These are phyloP conservation scores for Geopemphigus sp. DNA, from an alignment of 1,140 invertebrate genomes.

Conservation along the genomic window DNA sequence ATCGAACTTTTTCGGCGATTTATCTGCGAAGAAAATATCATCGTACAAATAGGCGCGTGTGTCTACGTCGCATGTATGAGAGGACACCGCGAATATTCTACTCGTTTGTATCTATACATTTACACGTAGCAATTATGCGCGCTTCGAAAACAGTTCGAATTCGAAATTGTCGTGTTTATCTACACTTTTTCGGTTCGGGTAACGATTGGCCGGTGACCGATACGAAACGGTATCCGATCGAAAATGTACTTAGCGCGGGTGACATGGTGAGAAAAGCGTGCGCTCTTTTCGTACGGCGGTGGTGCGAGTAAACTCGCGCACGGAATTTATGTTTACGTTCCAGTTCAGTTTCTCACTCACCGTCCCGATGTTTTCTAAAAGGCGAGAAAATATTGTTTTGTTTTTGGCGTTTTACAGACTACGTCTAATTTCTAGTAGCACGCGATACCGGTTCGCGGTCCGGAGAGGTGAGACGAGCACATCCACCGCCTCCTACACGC, in stretches of 20 bases:
- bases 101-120: no score
- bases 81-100: no score
- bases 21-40: conserved; percentile 31
- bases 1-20: conserved; percentile 33
- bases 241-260: background rate
- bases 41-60: background rate
- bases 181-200: no score
- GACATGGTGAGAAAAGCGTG: background rate
- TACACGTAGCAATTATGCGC: no score
- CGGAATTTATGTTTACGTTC: background rate
- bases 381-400: background rate
- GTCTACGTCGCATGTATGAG: background rate
- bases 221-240: no score
- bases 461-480: background rate
- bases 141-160: no score
- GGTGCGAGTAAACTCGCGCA: background rate
- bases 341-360: conserved; percentile 31
- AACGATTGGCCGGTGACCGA: no score
- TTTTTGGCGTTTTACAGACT: conserved; percentile 31
- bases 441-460: background rate
- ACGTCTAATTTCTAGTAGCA: background rate
- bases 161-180: no score
- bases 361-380: background rate
- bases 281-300: background rate
- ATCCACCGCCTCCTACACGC: conserved; percentile 1